Conservation (phyloP, 2,888 invertebrate genomes). For the Lissonota sp. region DNA sequence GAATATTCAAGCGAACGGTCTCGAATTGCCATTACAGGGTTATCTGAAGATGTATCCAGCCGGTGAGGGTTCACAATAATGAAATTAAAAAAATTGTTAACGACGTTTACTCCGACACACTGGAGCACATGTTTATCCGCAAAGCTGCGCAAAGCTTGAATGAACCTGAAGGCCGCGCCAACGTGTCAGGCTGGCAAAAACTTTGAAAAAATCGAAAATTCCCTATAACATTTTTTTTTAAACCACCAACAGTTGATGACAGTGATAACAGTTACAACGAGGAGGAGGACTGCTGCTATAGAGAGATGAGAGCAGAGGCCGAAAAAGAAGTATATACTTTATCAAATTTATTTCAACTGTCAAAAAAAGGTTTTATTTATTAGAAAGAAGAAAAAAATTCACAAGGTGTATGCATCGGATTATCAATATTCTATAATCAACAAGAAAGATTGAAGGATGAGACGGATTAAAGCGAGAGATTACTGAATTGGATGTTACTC, state of each 20-base stretch:
- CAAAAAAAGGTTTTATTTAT: background rate
- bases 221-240: too few species aligned
- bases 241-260: too few species aligned
- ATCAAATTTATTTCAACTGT: constrained; percentile 39
- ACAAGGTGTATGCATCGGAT: background rate
- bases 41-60: constrained; percentile 85
- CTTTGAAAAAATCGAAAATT: too few species aligned
- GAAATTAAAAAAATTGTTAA: background rate
- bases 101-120: too few species aligned
- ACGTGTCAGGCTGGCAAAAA: too few species aligned
- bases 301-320: too few species aligned
- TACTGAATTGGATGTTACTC: background rate
- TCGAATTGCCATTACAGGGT: constrained; percentile 80
- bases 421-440: background rate
- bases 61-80: constrained; percentile 72
- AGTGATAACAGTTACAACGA: too few species aligned
- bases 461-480: constrained; percentile 8
- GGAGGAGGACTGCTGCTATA: too few species aligned
- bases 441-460: background rate
- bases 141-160: too few species aligned
- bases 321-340: background rate
- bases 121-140: too few species aligned
- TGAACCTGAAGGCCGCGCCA: too few species aligned
- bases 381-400: constrained; percentile 16
- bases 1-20: constrained; percentile 70